Base-by-base conservation (phyloP, 2,888 invertebrate species). In the Latrodectus hesperus region DNA sequence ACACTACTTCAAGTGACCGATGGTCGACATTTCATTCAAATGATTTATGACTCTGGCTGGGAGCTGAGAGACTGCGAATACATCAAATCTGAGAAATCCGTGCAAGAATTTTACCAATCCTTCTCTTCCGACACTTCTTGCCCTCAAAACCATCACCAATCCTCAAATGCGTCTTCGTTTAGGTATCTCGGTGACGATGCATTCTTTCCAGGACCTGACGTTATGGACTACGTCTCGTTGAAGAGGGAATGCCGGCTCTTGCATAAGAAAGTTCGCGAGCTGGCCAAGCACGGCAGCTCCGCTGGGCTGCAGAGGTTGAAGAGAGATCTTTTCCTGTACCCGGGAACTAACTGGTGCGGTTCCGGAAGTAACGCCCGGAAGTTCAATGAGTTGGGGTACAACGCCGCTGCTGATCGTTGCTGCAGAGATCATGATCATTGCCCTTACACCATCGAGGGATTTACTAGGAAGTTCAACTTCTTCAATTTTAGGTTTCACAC, bases 311-410 rank as follows among this genome's bases (percentile, higher is more conserved):
- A 80, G 65, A 92, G 94, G 53, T 93, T 93, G 89, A 91, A 94
- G 90, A 92, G 93, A 92, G 96, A 96, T 92, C 93, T 96, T 90
- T 94, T 97, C 84, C 95, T 96, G 89, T 95, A 96, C 73, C 97
- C 97, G 0, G 97, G 97, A 74, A 98, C 98, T 0, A 96, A 96
- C 92, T 98, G 98, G 98, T 98, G 98, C 92, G 98, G 98, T 49
- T 95, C 96, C 90, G 98, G 98, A 1, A 95, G 95, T 91, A 94
- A 95, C 0, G 97, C 97, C 9, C 94, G 95, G 68, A 95, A 95
- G 90, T 96, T 96, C 92, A 95, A 95, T 81, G 95, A 96, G 90
- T 94, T 98, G 71, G 98, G 97, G 11, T 96, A 96, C 68, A 96
- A 97, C 92, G 95, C 95, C 60, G 94, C 94, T 88, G 96, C 97